Evolutionary conservation across 2,888 invertebrate genomes (phyloP), one percentile per base, ranked within the genome.

Genomic region (Phania funesta): DNA sequence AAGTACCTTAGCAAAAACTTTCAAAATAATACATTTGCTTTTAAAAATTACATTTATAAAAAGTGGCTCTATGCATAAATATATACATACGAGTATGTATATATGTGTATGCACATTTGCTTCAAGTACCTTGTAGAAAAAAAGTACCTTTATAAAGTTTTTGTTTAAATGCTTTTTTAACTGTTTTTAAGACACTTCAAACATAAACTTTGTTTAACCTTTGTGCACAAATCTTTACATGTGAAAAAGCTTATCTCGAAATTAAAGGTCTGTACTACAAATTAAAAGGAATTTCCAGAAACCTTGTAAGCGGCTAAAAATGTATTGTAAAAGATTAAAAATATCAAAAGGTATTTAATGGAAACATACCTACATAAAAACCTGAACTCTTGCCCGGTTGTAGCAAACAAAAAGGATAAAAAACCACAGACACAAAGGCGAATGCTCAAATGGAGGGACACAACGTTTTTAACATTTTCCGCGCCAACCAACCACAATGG

Each of bases 401-500:
- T 58, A 29, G n/a, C 13, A 44, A 54, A 77, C 32, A 44, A 68
- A 76, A 44, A 29, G 56, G 70, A 54, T 48, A 62, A 70, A 77
- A 16, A 54, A 62, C 24, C 13, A 38, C 50, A 50, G 32, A 46
- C 16, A 22, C 32, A 24, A 41, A 32, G 6, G 35, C 20, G 5
- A 46, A 64, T n/a, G 8, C 24, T 24, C 9, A 0, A 1, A 7
- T 3, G 16, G 11, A 65, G 11, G 56, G 48, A 44, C 56, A 65
- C 26, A 56, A 41, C 35, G 46, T 35, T 65, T 64, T 56, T 29
- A 18, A 71, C 32, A 73, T 60, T 79, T 70, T 71, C 48, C 70
- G 58, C 75, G 74, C 74, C 70, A 75, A 79, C 60, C 22, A 76
- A 67, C 79, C 70, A 67, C 83, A 70, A 75, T 75, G 54, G 74